phyloP scores from a whole-genome alignment of 2,113 vertebrate species.

The Eolophus roseicapilla region DNA sequence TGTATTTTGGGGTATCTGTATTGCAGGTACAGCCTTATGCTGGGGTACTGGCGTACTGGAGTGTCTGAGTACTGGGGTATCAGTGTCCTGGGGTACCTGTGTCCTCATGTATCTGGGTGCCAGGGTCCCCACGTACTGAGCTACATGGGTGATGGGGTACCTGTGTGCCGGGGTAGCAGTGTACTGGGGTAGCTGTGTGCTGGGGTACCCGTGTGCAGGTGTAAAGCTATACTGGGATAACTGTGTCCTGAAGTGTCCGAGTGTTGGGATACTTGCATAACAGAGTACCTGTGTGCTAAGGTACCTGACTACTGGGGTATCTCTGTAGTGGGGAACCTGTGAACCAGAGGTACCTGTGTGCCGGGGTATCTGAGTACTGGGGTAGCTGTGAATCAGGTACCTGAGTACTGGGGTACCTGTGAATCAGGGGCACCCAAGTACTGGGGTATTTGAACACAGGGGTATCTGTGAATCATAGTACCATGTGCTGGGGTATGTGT shows the following conservation, averaged over 20 bases:
- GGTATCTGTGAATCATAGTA: not conserved
- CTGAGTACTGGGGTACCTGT: not conserved
- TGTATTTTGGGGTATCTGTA: not conserved
- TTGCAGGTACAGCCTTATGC: not conserved
- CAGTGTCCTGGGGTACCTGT: not conserved
- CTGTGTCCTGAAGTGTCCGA: too few species aligned
- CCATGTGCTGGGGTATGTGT: not conserved
- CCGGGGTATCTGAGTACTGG: too few species aligned
- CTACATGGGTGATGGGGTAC: not conserved
- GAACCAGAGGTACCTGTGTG: too few species aligned
- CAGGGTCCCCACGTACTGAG: not conserved
- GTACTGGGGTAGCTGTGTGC: not conserved
- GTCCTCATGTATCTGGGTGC: not conserved
- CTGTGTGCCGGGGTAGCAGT: not conserved
- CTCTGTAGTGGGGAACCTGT: too few species aligned
- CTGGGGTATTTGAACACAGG: not conserved
- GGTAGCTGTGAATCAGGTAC: too few species aligned
- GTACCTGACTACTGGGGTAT: too few species aligned
- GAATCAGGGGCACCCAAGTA: too few species aligned
- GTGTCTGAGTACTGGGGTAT: not conserved
- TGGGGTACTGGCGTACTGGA: not conserved
- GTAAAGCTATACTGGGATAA: not conserved
- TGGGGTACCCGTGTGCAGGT: not conserved
- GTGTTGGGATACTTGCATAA: not conserved
- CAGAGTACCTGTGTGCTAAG: too few species aligned